Base-by-base conservation (phyloP, 2,888 invertebrate species). In the Noctua pronuba region DNA sequence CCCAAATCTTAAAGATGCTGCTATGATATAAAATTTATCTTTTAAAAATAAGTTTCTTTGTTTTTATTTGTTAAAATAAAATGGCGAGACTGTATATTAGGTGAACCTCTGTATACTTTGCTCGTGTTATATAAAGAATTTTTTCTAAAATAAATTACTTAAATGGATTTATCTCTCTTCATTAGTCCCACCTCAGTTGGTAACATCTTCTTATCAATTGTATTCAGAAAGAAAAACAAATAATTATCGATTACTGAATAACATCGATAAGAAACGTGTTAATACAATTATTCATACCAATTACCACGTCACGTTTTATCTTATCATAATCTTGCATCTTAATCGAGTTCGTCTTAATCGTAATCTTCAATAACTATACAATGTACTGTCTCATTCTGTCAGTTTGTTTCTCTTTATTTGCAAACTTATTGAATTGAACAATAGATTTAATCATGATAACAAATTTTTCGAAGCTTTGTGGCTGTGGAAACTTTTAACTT, bases 211-310 rank as follows among this genome's bases (percentile, higher is more conserved):
- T 81, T 71, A 84, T 81, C 77, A 58, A 72, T 41, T 66, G n/a
- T 73, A 46, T 65, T 65, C 52, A 58, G 58, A 84, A 66, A 73
- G 31, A 66, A 81, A 84, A 73, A 78, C 67, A 78, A 81, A 84
- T 75, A 81, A 80, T 62, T 71, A 83, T 79, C 38, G 31, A 71
- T 79, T 71, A 79, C 55, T 72, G 77, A 83, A 83, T 77, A 89
- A 77, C 62, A 68, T 68, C 60, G 83, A 88, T 88, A 83, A 82
- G 49, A 35, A n/a, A 8, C 65, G n/a, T 77, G 60, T 66, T 71
- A 76, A 66, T 80, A 71, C 55, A 64, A 77, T 77, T 68, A 77
- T 78, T 79, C 38, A 70, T 44, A 77, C 62, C 49, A 82, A 76
- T 78, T 73, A 73, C 67, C 21, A 60, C 81, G 86, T 86, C 82